Evolutionary conservation across 2,797 vertebrate species (phyloP).

Genomic region (Hyperoplus lanceolatus): DNA sequence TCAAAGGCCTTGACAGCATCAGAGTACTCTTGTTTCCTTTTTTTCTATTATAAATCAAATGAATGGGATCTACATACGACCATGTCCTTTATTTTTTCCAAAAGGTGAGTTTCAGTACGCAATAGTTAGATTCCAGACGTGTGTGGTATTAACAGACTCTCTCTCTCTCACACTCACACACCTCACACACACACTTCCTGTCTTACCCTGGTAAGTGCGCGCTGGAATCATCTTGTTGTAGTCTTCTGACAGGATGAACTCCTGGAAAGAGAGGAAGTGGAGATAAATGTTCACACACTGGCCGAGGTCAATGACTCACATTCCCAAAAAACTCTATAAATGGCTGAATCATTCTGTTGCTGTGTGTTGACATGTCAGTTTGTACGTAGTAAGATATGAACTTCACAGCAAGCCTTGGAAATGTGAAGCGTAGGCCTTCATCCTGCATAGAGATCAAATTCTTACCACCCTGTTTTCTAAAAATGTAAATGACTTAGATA

Average conservation of each 20-base stretch:
- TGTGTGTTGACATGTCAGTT: not conserved
- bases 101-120: too few species aligned
- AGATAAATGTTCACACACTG: conserved; percentile 7
- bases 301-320: not conserved
- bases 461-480: not conserved
- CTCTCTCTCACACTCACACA: conserved; percentile 10
- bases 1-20: not conserved
- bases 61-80: too few species aligned
- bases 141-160: too few species aligned
- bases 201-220: conserved; percentile 94
- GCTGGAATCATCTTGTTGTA: conserved; percentile 97
- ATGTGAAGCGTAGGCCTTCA: not conserved
- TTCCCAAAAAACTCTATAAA: conserved; percentile 2
- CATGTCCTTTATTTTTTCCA: too few species aligned
- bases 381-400: not conserved
- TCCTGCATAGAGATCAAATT: not conserved
- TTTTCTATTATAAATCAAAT: too few species aligned
- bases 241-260: conserved; percentile 97
- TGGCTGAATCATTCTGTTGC: not conserved
- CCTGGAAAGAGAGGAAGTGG: conserved; percentile 82
- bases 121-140: conserved; percentile 4
- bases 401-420: not conserved
- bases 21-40: too few species aligned
- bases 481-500: not conserved
- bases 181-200: conserved; percentile 17